Conservation (phyloP, 2,113 vertebrate species). For the Siniperca knerii region DNA sequence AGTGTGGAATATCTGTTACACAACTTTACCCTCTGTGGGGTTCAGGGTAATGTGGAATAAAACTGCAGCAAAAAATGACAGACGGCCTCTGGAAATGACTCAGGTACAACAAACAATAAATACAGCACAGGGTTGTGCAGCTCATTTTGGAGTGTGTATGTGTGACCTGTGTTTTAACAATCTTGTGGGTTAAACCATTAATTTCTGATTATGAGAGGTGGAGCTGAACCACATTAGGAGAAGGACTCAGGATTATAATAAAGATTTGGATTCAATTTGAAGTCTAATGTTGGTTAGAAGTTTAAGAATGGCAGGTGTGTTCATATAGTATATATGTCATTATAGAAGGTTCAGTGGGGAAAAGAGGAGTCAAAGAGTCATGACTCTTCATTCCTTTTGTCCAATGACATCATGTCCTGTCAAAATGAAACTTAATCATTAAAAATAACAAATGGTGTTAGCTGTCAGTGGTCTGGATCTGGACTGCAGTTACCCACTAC, state of each 20-base stretch:
- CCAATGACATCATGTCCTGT: conserved; percentile 78
- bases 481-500: conserved; percentile 44
- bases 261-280: conserved; percentile 21
- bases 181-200: neutral
- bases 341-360: conserved; percentile 36
- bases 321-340: conserved; percentile 18
- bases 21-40: conserved; percentile 67
- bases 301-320: conserved; percentile 49
- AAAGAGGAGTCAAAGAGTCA: conserved; percentile 53
- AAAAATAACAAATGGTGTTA: conserved; percentile 75
- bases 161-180: conserved; percentile 5
- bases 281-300: conserved; percentile 20
- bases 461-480: conserved; percentile 52
- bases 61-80: conserved; percentile 61
- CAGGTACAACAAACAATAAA: conserved; percentile 58
- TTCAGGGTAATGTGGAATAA: conserved; percentile 72
- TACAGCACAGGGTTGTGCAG: neutral
- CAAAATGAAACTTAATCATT: conserved; percentile 77
- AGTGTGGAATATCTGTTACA: conserved; percentile 78
- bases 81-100: conserved; percentile 60
- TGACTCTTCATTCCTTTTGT: conserved; percentile 55
- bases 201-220: conserved; percentile 7
- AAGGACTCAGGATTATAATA: neutral
- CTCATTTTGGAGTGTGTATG: neutral
- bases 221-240: neutral